Evolutionary conservation across 2,113 vertebrate genomes (phyloP), one percentile per base, ranked within the genome.

Genomic region (Benitochromis conjunctus): DNA sequence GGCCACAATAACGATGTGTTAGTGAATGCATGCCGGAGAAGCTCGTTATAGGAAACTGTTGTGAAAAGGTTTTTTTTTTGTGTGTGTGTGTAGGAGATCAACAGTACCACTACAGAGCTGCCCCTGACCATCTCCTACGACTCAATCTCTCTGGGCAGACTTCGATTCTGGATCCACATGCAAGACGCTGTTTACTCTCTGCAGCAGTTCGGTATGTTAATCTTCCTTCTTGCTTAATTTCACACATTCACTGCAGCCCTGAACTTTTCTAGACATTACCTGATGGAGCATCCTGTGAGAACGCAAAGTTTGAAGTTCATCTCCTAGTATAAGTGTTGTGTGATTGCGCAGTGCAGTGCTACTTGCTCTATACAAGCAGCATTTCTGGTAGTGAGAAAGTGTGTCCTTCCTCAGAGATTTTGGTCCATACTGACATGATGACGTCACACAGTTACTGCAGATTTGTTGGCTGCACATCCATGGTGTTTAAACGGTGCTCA

Each of bases 131-230:
- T 99, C 87, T 96, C 96, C 1, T 99, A 99, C 7, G 98, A 98
- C 92, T 96, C 97, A 92, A 99, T 99, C 94, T 99, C 98, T 3
- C 95, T 99, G 91, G 98, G 98, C 16, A 97, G 97, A 78, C 97
- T 99, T 7, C 91, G 99, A 31, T 98, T 99, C 95, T 99, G 98
- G 99, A 98, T 99, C 91, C 99, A 99, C 92, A 99, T 99, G 99
- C 98, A 99, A 95, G 98, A 99, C 2, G 99, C 99, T 0, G 98
- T 99, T 26, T 97, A 96, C 86, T 98, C 98, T 5, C 95, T 99
- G 56, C 98, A 99, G 90, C 98, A 99, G 82, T 98, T 99, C 14
- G 99, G 99, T 99, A 95, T 13, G 96, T 60, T 26, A 24, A 79
- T 12, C 54, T 26, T 55, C 19, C 4, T 43, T 1, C 21, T 16